Conservation (phyloP, 1,140 invertebrate genomes). For the Bombyx mandarina region DNA sequence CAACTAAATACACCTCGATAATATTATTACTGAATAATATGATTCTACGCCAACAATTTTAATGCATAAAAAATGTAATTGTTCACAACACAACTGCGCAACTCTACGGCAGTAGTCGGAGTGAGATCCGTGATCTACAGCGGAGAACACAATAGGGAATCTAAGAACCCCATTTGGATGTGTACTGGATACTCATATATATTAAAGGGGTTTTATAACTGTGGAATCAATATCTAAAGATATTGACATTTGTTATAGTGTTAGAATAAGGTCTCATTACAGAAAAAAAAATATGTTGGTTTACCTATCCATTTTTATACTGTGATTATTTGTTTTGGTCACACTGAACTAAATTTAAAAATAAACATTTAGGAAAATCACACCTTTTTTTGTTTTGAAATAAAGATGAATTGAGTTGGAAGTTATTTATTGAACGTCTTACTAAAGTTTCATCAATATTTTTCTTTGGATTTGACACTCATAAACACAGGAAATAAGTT, state of each 20-base stretch:
- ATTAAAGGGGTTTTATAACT: constrained; percentile 47
- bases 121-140: constrained; percentile 38
- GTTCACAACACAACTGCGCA: constrained; percentile 49
- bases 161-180: constrained; percentile 19
- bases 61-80: constrained; percentile 31
- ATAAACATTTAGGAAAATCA: not conserved
- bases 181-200: constrained; percentile 9
- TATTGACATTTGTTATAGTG: constrained; percentile 1
- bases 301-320: no score
- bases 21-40: constrained; percentile 33
- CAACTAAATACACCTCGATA: constrained; percentile 28
- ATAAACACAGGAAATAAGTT: constrained; percentile 53
- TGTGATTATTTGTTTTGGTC: not conserved
- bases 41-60: constrained; percentile 15
- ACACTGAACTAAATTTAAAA: not conserved
- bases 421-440: constrained; percentile 5
- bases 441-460: constrained; percentile 13
- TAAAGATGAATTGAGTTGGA: not conserved
- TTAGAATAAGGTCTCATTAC: no score
- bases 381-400: no score
- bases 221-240: constrained; percentile 39
- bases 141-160: constrained; percentile 45
- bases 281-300: no score
- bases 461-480: constrained; percentile 34
- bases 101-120: constrained; percentile 37